These are phyloP conservation scores for Drosophila pandora DNA, from an alignment of 1,140 invertebrate genomes.

Conservation along the genomic window DNA sequence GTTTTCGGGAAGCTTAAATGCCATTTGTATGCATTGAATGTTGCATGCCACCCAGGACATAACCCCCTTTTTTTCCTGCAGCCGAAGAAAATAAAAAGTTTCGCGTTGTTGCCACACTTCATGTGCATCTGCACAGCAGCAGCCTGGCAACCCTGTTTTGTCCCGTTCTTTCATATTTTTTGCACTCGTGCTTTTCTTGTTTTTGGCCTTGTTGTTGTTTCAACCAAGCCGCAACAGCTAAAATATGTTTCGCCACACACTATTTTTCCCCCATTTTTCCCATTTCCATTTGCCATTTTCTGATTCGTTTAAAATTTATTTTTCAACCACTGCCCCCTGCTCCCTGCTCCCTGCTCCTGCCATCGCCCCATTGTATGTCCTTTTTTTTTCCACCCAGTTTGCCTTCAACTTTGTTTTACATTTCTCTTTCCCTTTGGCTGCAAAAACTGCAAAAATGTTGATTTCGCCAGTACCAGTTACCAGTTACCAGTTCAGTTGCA, in stretches of 20 bases:
- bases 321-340: slow-evolving; percentile 6
- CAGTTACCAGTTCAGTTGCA: slow-evolving; percentile 12
- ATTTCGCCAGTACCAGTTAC: slow-evolving; percentile 18
- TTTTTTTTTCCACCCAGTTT: slow-evolving; percentile 50
- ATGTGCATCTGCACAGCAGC: slow-evolving; percentile 52
- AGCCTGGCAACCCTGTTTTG: slow-evolving; percentile 63
- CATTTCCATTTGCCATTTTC: slow-evolving; percentile 65
- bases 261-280: slow-evolving; percentile 56
- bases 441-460: slow-evolving; percentile 51
- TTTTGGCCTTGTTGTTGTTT: slow-evolving; percentile 23
- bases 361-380: slow-evolving; percentile 28
- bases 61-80: background rate
- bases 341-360: background rate
- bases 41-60: slow-evolving; percentile 63
- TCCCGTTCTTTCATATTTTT: slow-evolving; percentile 45
- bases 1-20: slow-evolving; percentile 74
- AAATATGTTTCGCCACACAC: slow-evolving; percentile 73
- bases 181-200: slow-evolving; percentile 15
- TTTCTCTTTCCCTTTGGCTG: slow-evolving; percentile 40
- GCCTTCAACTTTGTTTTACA: slow-evolving; percentile 61
- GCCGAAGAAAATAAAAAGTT: slow-evolving; percentile 44
- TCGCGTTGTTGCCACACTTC: slow-evolving; percentile 69
- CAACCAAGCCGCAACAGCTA: slow-evolving; percentile 61
- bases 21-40: slow-evolving; percentile 83
- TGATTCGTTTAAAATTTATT: slow-evolving; percentile 75